Percentiles rank a stretch among this genome's conserved stretches.
Evolutionary conservation across 2,888 invertebrate genomes (phyloP).

Genomic region (Pterostichus niger): DNA sequence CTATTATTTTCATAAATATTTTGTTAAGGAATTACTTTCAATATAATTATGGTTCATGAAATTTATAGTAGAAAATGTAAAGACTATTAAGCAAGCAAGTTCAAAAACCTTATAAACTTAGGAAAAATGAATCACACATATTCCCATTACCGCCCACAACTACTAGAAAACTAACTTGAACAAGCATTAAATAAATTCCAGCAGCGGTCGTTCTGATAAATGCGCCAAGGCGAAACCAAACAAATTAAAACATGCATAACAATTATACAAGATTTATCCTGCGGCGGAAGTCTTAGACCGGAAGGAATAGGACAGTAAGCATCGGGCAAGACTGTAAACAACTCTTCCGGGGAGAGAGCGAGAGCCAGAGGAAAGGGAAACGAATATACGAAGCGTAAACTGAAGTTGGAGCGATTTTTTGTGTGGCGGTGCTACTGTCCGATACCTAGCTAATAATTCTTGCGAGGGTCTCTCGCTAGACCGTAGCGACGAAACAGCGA

Average conservation of each 20-base stretch:
- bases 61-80: too few relatives aligned
- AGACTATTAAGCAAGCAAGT: not conserved
- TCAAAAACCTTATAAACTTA: conserved; percentile 2
- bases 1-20: too few relatives aligned
- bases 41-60: too few relatives aligned
- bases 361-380: not conserved
- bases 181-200: conserved; percentile 41
- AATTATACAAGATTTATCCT: conserved; percentile 45
- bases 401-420: conserved; percentile 28
- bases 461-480: conserved; percentile 21
- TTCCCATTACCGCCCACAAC: conserved; percentile 45
- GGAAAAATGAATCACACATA: conserved; percentile 37
- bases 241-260: conserved; percentile 54
- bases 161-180: conserved; percentile 47
- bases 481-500: conserved; percentile 33
- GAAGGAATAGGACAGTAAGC: conserved; percentile 10
- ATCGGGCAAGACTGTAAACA: not conserved
- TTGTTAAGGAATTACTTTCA: too few relatives aligned
- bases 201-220: conserved; percentile 29
- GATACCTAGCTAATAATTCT: conserved; percentile 54
- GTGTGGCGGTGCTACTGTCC: conserved; percentile 17
- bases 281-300: not conserved
- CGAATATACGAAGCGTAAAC: conserved; percentile 8
- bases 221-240: conserved; percentile 13
- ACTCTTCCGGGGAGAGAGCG: conserved; percentile 10